A percentile compares a stretch with the other conserved stretches of the same genome.
phyloP scores from a whole-genome alignment of 1,140 invertebrate genomes.

The Heliconius congener region DNA sequence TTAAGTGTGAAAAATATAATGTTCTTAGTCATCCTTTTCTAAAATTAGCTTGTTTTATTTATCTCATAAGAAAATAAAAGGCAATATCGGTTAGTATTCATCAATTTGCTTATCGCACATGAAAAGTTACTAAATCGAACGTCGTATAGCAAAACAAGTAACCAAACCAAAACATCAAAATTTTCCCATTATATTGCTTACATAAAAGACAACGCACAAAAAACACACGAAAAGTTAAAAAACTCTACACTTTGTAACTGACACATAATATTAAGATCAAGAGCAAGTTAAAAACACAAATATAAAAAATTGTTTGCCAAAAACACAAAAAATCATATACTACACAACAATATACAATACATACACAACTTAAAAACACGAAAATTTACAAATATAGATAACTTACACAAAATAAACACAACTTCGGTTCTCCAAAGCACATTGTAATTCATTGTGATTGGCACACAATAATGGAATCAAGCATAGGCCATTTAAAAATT shows the following conservation, averaged over 20 bases:
- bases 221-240: too few species aligned
- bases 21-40: background rate
- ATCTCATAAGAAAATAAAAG: background rate
- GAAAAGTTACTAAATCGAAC: too few species aligned
- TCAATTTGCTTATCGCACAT: too few species aligned
- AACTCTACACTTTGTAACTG: too few species aligned
- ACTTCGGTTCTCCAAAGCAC: constrained; percentile 75
- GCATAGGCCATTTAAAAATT: constrained; percentile 80
- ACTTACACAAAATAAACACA: constrained; percentile 68
- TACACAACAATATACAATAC: background rate
- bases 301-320: background rate
- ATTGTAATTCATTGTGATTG: constrained; percentile 80
- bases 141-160: too few species aligned
- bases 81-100: too few species aligned
- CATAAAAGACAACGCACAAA: too few species aligned
- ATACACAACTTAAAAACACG: constrained; percentile 24
- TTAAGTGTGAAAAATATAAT: background rate
- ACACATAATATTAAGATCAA: too few species aligned
- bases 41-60: background rate
- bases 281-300: background rate
- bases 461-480: constrained; percentile 81
- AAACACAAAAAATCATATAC: background rate
- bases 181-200: too few species aligned
- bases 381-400: constrained; percentile 74
- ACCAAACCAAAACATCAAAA: background rate